phyloP scores from a whole-genome alignment of 30 jellyfish, hydroid and myxozoan genomes.

The Nemopilema nomurai region DNA sequence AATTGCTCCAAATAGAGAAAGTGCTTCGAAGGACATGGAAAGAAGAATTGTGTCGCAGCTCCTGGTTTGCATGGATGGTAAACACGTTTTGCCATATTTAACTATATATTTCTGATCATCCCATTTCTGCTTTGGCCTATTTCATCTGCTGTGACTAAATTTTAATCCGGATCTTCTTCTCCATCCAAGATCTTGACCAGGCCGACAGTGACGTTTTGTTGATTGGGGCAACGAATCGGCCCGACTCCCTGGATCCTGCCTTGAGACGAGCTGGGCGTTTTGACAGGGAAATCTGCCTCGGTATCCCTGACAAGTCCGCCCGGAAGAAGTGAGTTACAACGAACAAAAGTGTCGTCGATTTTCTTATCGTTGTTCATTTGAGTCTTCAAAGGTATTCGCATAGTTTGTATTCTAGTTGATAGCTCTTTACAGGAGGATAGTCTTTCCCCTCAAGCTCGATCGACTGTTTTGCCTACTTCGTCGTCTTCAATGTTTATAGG shows the following conservation, averaged over 20 bases:
- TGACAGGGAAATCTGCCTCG: conserved; percentile 97
- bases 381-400: too few species aligned
- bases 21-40: conserved; percentile 96
- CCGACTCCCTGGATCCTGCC: conserved; percentile 97
- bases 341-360: too few species aligned
- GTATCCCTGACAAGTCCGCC: conserved; percentile 89
- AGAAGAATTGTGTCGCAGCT: conserved; percentile 98
- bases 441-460: too few species aligned
- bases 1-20: conserved; percentile 95
- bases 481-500: too few species aligned
- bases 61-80: conserved; percentile 98
- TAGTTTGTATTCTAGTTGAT: too few species aligned
- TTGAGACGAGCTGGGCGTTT: conserved; percentile 98
- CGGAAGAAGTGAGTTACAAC: conserved; percentile 68
- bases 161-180: background rate
- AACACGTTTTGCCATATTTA: background rate
- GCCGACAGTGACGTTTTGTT: conserved; percentile 90
- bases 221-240: conserved; percentile 97
- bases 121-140: too few species aligned
- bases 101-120: too few species aligned
- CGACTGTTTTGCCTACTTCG: too few species aligned
- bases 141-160: too few species aligned
- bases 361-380: too few species aligned
- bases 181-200: conserved; percentile 71
- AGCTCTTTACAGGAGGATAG: too few species aligned